These are phyloP conservation scores for Megaustenia siamemsis DNA, from an alignment of 2,888 invertebrate genomes.

Conservation along the genomic window DNA sequence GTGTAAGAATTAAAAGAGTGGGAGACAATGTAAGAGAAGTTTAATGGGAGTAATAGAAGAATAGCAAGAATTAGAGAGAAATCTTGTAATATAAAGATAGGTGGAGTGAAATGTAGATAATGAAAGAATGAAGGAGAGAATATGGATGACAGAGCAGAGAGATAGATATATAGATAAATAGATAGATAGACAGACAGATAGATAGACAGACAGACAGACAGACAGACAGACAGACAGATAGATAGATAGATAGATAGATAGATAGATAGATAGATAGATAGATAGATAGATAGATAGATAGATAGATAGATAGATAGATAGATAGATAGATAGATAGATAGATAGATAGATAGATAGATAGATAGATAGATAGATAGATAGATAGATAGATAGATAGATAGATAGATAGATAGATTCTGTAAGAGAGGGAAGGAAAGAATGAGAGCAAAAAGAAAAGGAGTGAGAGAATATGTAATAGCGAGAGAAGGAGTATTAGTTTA, in stretches of 20 bases:
- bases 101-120: neutral
- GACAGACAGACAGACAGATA: slow-evolving; percentile 13
- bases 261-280: slow-evolving; percentile 15
- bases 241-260: slow-evolving; percentile 16
- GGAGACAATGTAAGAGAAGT: too few relatives aligned
- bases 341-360: too few relatives aligned
- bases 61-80: neutral
- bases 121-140: neutral
- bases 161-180: neutral
- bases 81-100: neutral
- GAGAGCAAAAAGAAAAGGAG: neutral
- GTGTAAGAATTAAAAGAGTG: too few relatives aligned
- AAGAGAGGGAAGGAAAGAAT: neutral
- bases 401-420: neutral
- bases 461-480: neutral
- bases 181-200: neutral
- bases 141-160: too few relatives aligned
- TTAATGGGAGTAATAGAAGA: too few relatives aligned
- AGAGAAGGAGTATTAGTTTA: too few relatives aligned
- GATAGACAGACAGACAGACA: slow-evolving; percentile 15
- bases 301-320: too few relatives aligned
- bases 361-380: too few relatives aligned
- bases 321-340: too few relatives aligned
- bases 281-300: too few relatives aligned
- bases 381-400: slow-evolving; percentile 2